phyloP scores from a whole-genome alignment of 2,797 vertebrate genomes.

The Falco naumanni region DNA sequence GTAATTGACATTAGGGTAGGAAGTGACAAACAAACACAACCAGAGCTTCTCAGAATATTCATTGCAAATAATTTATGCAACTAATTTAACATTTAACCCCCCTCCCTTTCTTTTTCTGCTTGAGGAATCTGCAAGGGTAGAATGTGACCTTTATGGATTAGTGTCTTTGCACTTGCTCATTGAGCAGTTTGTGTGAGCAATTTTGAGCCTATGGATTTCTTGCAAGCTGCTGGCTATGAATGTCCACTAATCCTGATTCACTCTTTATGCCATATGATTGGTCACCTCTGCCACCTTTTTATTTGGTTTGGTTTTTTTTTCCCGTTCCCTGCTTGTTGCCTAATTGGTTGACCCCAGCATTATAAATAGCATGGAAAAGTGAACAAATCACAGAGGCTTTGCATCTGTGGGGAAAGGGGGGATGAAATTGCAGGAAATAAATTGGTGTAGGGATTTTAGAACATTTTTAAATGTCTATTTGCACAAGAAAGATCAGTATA shows the following conservation, averaged over 20 bases:
- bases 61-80: conserved; percentile 52
- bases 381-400: background rate
- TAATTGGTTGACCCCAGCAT: background rate
- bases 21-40: conserved; percentile 42
- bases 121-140: conserved; percentile 10
- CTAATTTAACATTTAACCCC: conserved; percentile 14
- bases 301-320: background rate
- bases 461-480: background rate
- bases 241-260: conserved; percentile 47
- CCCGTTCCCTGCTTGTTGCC: background rate
- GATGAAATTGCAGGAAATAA: background rate
- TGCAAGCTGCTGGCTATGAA: conserved; percentile 27
- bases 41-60: conserved; percentile 7
- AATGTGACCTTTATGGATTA: conserved; percentile 52
- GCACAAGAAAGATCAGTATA: background rate
- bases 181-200: conserved; percentile 28
- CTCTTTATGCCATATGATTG: conserved; percentile 18
- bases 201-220: conserved; percentile 39
- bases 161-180: background rate
- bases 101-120: background rate
- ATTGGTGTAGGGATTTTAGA: background rate
- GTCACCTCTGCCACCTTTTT: background rate
- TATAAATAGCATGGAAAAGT: conserved; percentile 1
- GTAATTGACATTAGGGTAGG: conserved; percentile 43
- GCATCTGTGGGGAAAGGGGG: background rate